These are phyloP conservation scores for Biston betularia DNA, from an alignment of 2,888 invertebrate species.

Conservation along the genomic window DNA sequence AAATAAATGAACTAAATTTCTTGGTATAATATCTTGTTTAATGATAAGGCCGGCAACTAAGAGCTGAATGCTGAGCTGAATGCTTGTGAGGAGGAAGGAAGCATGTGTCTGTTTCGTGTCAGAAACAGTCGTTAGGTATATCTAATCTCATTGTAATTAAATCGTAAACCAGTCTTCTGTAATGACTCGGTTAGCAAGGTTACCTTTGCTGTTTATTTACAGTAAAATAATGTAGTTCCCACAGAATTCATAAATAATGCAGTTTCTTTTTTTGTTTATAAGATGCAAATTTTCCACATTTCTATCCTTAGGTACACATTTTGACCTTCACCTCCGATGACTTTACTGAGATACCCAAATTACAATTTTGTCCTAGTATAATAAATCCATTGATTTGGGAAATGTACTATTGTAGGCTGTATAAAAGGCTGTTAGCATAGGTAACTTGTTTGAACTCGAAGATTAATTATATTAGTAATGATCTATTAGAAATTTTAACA, in stretches of 20 bases:
- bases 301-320: too few relatives aligned
- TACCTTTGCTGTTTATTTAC: conserved; percentile 19
- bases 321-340: not conserved
- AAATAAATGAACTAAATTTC: conserved; percentile 17
- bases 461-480: not conserved
- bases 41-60: conserved; percentile 23
- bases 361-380: not conserved
- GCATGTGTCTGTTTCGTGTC: conserved; percentile 39
- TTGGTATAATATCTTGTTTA: conserved; percentile 5
- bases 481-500: not conserved
- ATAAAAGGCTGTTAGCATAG: too few relatives aligned
- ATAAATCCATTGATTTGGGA: not conserved
- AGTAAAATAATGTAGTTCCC: conserved; percentile 30
- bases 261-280: not conserved
- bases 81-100: conserved; percentile 13
- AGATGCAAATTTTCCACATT: not conserved
- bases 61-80: conserved; percentile 15
- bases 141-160: conserved; percentile 62
- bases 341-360: not conserved
- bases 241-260: conserved; percentile 25
- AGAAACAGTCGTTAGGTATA: conserved; percentile 47
- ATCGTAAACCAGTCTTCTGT: conserved; percentile 33
- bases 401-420: not conserved
- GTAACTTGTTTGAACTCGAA: not conserved
- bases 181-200: conserved; percentile 28